Evolutionary conservation across 2,797 vertebrate genomes (phyloP), one percentile per base, ranked within the genome.

Genomic region (Notolabrus celidotus): DNA sequence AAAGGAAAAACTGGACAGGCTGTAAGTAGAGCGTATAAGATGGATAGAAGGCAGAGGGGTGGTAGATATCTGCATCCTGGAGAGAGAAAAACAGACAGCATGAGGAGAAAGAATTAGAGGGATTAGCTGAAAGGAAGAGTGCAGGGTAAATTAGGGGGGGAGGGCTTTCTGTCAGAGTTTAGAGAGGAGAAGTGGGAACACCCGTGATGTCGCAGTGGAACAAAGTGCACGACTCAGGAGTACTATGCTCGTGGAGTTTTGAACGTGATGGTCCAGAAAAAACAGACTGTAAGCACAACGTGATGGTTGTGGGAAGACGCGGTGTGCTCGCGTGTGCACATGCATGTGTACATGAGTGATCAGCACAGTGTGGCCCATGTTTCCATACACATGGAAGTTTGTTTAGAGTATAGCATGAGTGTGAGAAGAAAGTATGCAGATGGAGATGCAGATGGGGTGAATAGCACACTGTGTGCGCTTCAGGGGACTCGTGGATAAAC

Each of bases 401-500:
- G 85, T 91, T 93, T 89, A 79, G 71, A 90, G 61, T 64, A n/a
- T n/a, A 67, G 76, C 3, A 5, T 70, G 71, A 86, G 83, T 86
- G 79, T 77, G 75, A 86, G 67, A 66, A 73, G 83, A 61, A 59
- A 70, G 71, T 7, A 62, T 80, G 74, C 85, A 88, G 86, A 86
- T 87, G 85, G 82, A 65, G 75, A 86, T 87, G 71, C 82, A 87
- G 84, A 89, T 89, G 86, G 87, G 82, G 71, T 86, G 81, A 89
- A 87, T 70, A 74, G 74, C 43, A 67, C 67, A 82, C 61, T 81
- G 76, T 81, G 76, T 89, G 82, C 53, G 7, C 68, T 84, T 75
- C 2, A 67, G 77, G 54, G 54, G 65, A 65, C 68, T 75, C 68
- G 17, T 4, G 65, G 53, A 83, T 62, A 73, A 84, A 73, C 46